Conservation (phyloP, 2,113 vertebrate genomes). For the Osmerus eperlanus region DNA sequence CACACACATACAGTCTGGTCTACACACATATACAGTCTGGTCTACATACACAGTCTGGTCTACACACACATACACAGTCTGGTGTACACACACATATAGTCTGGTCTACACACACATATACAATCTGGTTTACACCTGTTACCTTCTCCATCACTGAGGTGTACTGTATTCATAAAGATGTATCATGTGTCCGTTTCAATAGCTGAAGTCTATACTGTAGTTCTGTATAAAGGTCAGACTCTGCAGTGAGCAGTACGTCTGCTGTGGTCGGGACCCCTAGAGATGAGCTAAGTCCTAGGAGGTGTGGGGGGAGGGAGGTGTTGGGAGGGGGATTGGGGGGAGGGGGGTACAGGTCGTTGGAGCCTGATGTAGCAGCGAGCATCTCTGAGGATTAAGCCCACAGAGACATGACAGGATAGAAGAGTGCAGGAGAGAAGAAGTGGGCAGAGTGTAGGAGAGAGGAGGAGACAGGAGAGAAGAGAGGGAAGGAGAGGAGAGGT, state of each 20-base stretch:
- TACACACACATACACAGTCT: neutral
- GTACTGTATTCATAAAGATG: neutral
- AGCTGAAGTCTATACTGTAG: too few species aligned
- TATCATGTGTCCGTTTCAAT: neutral
- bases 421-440: too few species aligned
- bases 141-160: neutral
- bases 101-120: neutral
- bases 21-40: neutral
- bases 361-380: neutral
- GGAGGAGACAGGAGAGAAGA: too few species aligned
- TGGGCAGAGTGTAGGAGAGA: too few species aligned
- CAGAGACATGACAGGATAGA: too few species aligned
- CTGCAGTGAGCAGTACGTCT: too few species aligned
- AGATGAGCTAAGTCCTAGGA: neutral
- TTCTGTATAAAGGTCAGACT: too few species aligned
- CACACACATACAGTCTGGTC: neutral
- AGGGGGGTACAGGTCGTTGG: neutral
- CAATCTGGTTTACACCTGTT: neutral
- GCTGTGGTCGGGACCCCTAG: neutral
- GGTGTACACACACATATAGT: neutral
- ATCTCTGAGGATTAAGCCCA: neutral
- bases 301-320: neutral
- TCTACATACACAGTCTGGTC: neutral
- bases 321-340: neutral
- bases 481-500: too few species aligned